Base-by-base conservation (phyloP, 2,888 invertebrate species). In the Calephelis perditalis region DNA sequence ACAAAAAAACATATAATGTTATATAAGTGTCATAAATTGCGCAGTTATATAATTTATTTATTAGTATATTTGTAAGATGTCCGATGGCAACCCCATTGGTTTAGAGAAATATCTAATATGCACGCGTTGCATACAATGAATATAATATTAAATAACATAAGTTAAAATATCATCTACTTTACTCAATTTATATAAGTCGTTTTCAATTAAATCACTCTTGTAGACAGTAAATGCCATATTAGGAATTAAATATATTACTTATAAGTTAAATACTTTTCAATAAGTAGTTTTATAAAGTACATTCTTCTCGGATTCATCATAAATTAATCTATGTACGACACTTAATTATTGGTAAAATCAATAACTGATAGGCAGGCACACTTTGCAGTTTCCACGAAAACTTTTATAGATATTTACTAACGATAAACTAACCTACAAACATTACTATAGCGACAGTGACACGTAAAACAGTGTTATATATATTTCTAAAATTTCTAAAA, bases 211-310 rank as follows among this genome's bases (percentile, higher is more conserved):
- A 86, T 87, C 85, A 87, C 86, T 88, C 80, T 75, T 77, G 79
- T 84, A 84, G 82, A 88, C 86, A 85, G 85, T 89, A 89, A 90
- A 90, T 90, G 89, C 89, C 88, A 80, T 87, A 78, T 79, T 89
- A 89, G 89, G 89, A 89, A 88, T 89, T 81, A 79, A 75, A 82
- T 82, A 84, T 81, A 79, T 71, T 68, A 72, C 68, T 82, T 81
- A 83, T 77, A 79, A 73, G 75, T 77, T 78, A 76, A 76, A 79
- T 77, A 78, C 72, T 75, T 72, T 71, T 69, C 67, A 65, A 69
- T 67, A 71, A 70, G 71, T 73, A 74, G 67, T 71, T 73, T 67
- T 68, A 70, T 66, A 71, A 63, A 73, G 73, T 74, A 76, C 71
- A 76, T 71, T 75, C 78, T 78, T 75, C 74, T 68, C 72, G 69